Conservation (phyloP, 2,888 invertebrate genomes). For the Drosophila siamana region DNA sequence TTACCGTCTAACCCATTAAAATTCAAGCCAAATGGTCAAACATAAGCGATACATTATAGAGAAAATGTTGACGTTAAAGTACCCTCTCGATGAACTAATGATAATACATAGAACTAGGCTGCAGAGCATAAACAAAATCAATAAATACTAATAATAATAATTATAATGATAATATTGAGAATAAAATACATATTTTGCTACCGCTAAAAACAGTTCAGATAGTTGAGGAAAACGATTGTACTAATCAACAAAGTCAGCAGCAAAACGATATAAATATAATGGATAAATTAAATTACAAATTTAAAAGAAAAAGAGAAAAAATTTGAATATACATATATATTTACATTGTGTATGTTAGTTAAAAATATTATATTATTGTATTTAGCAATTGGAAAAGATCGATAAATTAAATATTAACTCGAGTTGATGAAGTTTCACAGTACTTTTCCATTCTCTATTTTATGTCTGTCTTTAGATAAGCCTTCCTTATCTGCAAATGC, state of each 20-base stretch:
- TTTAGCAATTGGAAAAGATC: slow-evolving; percentile 66
- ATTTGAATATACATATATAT: slow-evolving; percentile 57
- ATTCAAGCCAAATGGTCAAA: slow-evolving; percentile 61
- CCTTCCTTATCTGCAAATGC: slow-evolving; percentile 1
- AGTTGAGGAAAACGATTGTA: slow-evolving; percentile 39
- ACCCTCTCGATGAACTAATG: slow-evolving; percentile 37
- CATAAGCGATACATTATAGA: slow-evolving; percentile 26
- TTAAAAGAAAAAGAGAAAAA: slow-evolving; percentile 12
- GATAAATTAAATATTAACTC: slow-evolving; percentile 67
- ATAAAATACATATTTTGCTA: slow-evolving; percentile 60
- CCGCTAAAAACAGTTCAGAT: slow-evolving; percentile 38
- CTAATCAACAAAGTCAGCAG: slow-evolving; percentile 47
- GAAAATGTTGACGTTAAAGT: slow-evolving; percentile 61
- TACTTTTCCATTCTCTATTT: not conserved
- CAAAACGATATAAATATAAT: slow-evolving; percentile 38
- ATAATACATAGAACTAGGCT: slow-evolving; percentile 57
- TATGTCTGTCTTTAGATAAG: slow-evolving; percentile 7
- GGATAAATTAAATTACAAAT: slow-evolving; percentile 16
- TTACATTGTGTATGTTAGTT: slow-evolving; percentile 66
- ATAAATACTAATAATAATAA: slow-evolving; percentile 11
- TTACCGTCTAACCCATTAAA: slow-evolving; percentile 35
- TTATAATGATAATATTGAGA: slow-evolving; percentile 22
- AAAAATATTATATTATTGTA: slow-evolving; percentile 65
- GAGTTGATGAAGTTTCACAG: slow-evolving; percentile 41
- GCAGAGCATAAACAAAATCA: slow-evolving; percentile 27